These are phyloP conservation scores for Brachyrhaphis roseni DNA, from an alignment of 2,797 vertebrate genomes.

Conservation along the genomic window DNA sequence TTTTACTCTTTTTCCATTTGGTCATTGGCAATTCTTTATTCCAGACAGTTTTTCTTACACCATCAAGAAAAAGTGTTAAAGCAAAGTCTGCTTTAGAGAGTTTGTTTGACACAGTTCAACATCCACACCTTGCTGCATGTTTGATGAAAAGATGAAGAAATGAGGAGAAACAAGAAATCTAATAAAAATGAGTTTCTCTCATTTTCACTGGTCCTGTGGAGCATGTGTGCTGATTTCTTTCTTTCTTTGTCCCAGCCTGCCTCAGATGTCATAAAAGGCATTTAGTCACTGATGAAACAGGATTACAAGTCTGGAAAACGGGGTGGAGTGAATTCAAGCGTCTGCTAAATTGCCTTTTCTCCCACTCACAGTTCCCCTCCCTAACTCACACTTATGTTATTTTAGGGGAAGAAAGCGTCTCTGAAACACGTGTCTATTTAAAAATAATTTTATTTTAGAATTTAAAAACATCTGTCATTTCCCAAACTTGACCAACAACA, in stretches of 20 bases:
- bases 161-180: constrained; percentile 9
- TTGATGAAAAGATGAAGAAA: constrained; percentile 11
- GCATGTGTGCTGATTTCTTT: background rate
- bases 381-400: background rate
- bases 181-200: background rate
- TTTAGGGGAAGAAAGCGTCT: constrained; percentile 15
- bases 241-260: constrained; percentile 37
- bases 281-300: constrained; percentile 60
- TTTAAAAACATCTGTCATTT: constrained; percentile 6
- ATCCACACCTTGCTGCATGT: background rate
- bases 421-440: constrained; percentile 15
- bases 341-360: constrained; percentile 61
- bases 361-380: constrained; percentile 4
- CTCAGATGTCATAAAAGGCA: constrained; percentile 42
- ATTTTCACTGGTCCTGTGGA: background rate
- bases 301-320: constrained; percentile 72
- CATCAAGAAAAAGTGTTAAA: background rate
- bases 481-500: constrained; percentile 4
- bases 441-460: constrained; percentile 58
- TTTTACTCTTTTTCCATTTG: background rate
- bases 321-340: constrained; percentile 58
- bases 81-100: background rate
- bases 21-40: background rate
- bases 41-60: background rate
- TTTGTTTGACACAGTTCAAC: constrained; percentile 16